These are phyloP conservation scores for Ophraella communa DNA, from an alignment of 2,888 invertebrate genomes.

Conservation along the genomic window DNA sequence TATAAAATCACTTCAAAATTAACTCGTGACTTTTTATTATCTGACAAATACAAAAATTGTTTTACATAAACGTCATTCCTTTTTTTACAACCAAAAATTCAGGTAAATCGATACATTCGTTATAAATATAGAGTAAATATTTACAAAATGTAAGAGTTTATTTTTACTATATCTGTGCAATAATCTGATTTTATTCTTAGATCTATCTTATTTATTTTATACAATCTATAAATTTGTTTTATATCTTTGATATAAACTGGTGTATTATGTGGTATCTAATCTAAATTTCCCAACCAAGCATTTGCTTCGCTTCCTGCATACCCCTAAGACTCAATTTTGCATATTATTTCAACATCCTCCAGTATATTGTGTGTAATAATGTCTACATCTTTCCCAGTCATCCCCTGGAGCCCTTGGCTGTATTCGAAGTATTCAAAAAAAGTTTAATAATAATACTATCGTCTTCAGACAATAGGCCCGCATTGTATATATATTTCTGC, in stretches of 20 bases:
- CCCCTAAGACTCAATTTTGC: slow-evolving; percentile 8
- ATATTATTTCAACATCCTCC: slow-evolving; percentile 4
- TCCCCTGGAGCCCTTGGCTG: not conserved
- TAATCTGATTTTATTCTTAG: no score
- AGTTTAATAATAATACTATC: slow-evolving; percentile 18
- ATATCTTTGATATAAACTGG: not conserved
- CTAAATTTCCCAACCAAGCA: not conserved
- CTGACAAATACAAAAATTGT: no score
- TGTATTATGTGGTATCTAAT: not conserved
- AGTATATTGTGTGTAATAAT: slow-evolving; percentile 8
- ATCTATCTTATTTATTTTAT: no score
- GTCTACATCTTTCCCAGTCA: slow-evolving; percentile 3
- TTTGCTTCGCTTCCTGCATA: slow-evolving; percentile 3
- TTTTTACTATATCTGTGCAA: no score
- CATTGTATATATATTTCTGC: slow-evolving; percentile 11
- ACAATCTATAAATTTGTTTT: no score
- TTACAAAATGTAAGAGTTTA: no score
- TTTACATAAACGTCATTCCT: no score
- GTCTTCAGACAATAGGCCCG: slow-evolving; percentile 17
- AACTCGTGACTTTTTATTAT: no score
- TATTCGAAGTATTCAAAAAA: slow-evolving; percentile 9
- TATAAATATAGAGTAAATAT: no score
- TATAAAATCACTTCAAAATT: no score
- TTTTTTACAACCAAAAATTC: no score
- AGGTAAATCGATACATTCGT: no score